Evolutionary conservation across 1,140 invertebrate species (phyloP).

Genomic region (Nephila pilipes): DNA sequence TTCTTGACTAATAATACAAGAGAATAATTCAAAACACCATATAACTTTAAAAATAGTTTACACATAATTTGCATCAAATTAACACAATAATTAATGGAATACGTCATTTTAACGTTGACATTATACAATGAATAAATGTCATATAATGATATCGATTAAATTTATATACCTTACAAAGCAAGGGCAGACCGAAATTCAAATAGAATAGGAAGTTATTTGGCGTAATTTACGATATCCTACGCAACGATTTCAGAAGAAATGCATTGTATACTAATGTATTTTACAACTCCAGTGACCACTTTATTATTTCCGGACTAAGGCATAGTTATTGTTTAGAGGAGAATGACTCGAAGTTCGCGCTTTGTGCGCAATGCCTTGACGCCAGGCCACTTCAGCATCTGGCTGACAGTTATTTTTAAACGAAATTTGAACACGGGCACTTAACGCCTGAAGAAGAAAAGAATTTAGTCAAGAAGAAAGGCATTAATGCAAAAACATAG

Average conservation of each 20-base stretch:
- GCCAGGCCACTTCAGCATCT: slow-evolving; percentile 55
- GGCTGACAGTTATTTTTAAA: slow-evolving; percentile 26
- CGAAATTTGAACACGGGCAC: neutral
- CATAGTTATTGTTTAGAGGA: slow-evolving; percentile 17
- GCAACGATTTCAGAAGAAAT: slow-evolving; percentile 28
- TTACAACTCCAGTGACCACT: slow-evolving; percentile 31
- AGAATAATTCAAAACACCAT: too few relatives aligned
- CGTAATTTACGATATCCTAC: slow-evolving; percentile 13
- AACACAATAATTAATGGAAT: too few relatives aligned
- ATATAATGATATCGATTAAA: neutral
- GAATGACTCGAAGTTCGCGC: slow-evolving; percentile 27
- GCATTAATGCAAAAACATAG: neutral
- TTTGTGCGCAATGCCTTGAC: neutral
- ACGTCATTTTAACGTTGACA: too few relatives aligned
- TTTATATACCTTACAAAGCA: neutral
- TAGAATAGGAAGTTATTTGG: slow-evolving; percentile 40
- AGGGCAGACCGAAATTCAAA: neutral
- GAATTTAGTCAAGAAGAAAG: neutral
- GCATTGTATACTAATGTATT: slow-evolving; percentile 46
- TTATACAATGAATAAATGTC: neutral
- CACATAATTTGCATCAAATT: too few relatives aligned
- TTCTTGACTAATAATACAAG: too few relatives aligned
- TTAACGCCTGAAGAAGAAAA: neutral
- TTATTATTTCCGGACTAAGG: slow-evolving; percentile 65
- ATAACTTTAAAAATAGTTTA: too few relatives aligned